Conservation (phyloP, 2,113 vertebrate species). For the Charina bottae region DNA sequence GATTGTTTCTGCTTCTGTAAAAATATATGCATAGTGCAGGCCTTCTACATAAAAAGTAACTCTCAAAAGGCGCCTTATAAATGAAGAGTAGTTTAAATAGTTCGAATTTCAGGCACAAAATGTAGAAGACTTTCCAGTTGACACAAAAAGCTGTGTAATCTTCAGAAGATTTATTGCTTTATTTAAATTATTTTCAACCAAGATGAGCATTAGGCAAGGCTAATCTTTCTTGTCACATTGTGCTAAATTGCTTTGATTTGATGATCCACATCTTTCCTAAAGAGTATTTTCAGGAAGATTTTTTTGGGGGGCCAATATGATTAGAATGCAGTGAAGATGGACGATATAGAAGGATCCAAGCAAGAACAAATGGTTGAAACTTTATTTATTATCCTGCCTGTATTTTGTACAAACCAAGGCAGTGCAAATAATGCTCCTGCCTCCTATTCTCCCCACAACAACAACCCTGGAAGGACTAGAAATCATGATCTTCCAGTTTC, state of each 20-base stretch:
- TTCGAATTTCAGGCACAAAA: conserved; percentile 48
- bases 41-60: background rate
- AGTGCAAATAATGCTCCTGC: too few relatives aligned
- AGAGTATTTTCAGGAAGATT: conserved; percentile 41
- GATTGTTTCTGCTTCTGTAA: background rate
- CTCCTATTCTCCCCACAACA: too few relatives aligned
- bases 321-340: conserved; percentile 53
- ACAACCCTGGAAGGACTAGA: too few relatives aligned
- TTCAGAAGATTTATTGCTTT: conserved; percentile 73
- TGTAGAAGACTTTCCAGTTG: conserved; percentile 59
- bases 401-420: too few relatives aligned
- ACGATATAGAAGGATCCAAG: conserved; percentile 33
- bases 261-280: conserved; percentile 66
- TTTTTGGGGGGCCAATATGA: conserved; percentile 59
- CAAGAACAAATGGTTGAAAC: conserved; percentile 18
- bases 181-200: conserved; percentile 74
- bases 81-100: conserved; percentile 23
- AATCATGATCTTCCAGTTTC: too few relatives aligned
- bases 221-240: conserved; percentile 74
- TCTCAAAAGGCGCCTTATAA: conserved; percentile 51
- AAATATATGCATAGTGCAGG: background rate
- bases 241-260: conserved; percentile 75
- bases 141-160: conserved; percentile 68
- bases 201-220: conserved; percentile 72
- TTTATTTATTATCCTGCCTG: too few relatives aligned